Base-by-base conservation (phyloP, 2,888 invertebrate genomes). In the Odontothrips loti region DNA sequence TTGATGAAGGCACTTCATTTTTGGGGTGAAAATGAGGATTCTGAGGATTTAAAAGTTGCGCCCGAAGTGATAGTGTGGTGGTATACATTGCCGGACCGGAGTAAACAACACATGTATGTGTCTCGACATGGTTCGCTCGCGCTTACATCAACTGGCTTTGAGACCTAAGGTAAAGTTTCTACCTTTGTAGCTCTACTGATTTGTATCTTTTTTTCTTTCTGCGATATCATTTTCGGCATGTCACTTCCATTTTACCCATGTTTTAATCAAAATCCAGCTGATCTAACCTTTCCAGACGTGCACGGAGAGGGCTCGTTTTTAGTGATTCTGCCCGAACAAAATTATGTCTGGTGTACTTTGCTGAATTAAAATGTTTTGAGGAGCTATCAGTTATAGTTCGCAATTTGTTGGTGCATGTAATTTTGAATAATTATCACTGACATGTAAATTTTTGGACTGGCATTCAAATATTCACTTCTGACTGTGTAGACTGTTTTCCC, bases 41-140 rank as follows among this genome's bases (percentile, higher is more conserved):
- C 23, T 27, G 68, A 75, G 68, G 68, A 75, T 75, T 75, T 75
- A 75, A 75, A 75, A 75, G 68, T 75, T 75, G 68, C 68, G 27
- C 0, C 58, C 15, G 0, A 10, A 27, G 68, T 11, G 68, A 58
- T 75, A 23, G 23, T 27, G 68, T 75, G 68, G 68, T 23, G 27
- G 23, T 75, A 20, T 6, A 17, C 58, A 15, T 20, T 20, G 68
- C 27, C 68, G 68, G 27, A 27, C 11, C 11, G 68, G n/a, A n/a
- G 68, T 75, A n/a, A 75, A 75, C 68, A 75, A 75, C 68, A 75
- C 68, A 75, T 75, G 68, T 75, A 12, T 75, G 12, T 12, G 23
- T 12, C 23, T 75, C 68, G 68, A 75, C 68, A 75, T 75, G 68
- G 68, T 75, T 23, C 68, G 68, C 23, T 27, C 68, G 68, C 12